Base-by-base conservation (phyloP, 2,113 vertebrate genomes). In the Grus americana region DNA sequence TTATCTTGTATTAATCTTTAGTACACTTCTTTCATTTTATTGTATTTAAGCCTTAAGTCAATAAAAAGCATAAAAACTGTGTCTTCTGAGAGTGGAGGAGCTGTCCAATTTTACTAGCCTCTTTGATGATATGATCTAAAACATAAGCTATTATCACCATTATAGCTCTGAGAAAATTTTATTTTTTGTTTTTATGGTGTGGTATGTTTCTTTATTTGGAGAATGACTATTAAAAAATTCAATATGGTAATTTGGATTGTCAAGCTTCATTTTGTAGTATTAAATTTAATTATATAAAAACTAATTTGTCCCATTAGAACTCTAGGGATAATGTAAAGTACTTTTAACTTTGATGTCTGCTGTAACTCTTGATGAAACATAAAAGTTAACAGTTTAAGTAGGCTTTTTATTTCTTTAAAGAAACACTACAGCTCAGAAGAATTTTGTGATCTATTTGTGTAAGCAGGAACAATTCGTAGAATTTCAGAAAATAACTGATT, bases 341-440 rank as follows among this genome's bases (percentile, higher is more conserved):
- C 91, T 94, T 95, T 93, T 91, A 83, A 89, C 75, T 96, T 95
- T 96, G 91, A 95, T 97, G 59, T 72, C 74, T 92, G 74, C 54
- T 93, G 52, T 96, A 96, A 96, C 40, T 95, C 93, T 95, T 72
- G 36, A 71, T 78, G 80, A 92, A 93, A 92, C 91, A 93, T 93
- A 94, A 92, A 96, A 92, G 15, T 92, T 93, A 96, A 89, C 86
- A 89, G 54, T 84, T 94, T 87, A 92, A 88, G 65, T 40, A 90
- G 55, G 29, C 5, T 16, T 70, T 94, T 93, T 93, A 85, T 94
- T 88, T 89, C 78, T 67, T 86, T 67, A 46, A 75, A 93, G 92
- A 93, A 87, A 78, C 73, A 62, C 26, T 83, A 34, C 38, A 63
- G 46, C 63, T 85, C 75, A 73, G 54, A 87, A 75, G 21, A 92